Evolutionary conservation across 2,888 invertebrate species (phyloP).

Genomic region (Lottia scabra): DNA sequence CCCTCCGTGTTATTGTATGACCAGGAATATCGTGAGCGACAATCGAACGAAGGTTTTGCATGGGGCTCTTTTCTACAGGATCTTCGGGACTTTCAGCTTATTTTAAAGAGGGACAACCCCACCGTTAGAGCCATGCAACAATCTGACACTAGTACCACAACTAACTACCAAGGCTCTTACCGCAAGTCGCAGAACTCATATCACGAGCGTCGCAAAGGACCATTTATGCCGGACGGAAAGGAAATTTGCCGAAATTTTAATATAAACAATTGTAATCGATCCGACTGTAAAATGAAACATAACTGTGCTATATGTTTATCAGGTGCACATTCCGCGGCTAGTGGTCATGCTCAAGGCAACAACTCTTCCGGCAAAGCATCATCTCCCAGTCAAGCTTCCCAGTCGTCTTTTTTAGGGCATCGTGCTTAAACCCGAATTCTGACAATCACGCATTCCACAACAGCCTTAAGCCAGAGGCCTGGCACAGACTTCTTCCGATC

Average conservation of each 20-base stretch:
- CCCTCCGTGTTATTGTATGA: not conserved
- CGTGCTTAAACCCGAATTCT: not conserved
- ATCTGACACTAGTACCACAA: not conserved
- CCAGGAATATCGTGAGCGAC: not conserved
- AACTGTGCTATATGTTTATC: slow-evolving; percentile 7
- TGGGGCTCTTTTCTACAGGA: not conserved
- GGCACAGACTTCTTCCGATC: not conserved
- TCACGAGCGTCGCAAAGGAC: not conserved
- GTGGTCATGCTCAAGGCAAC: not conserved
- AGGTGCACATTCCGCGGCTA: not conserved
- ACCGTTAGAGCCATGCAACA: not conserved
- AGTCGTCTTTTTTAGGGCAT: no score
- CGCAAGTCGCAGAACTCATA: not conserved
- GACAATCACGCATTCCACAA: no score
- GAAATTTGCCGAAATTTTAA: not conserved
- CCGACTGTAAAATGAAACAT: not conserved
- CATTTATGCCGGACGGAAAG: slow-evolving; percentile 2
- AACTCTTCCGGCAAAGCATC: not conserved
- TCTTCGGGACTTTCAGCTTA: not conserved
- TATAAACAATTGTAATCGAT: not conserved
- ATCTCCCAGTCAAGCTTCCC: no score
- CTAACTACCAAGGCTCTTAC: not conserved
- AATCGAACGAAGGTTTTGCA: not conserved
- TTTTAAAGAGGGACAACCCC: not conserved
- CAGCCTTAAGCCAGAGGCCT: not conserved